Base-by-base conservation (phyloP, 1,140 invertebrate species). In the Papilio dardanus region DNA sequence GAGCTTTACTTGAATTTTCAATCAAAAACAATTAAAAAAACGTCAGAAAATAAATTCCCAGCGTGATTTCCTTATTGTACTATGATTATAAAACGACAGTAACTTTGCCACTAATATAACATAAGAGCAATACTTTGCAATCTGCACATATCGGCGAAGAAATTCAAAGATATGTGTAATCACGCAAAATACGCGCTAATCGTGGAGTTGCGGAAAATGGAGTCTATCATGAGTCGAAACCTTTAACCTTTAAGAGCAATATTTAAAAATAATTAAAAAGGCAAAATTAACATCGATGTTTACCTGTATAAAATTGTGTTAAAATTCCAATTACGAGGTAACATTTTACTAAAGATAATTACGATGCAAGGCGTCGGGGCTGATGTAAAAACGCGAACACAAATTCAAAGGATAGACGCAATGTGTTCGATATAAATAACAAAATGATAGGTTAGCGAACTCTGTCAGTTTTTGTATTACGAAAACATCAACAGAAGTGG, bases 401-500 rank as follows among this genome's bases (percentile, higher is more conserved):
- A 81, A 81, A 83, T 79, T 80, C 77, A 79, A 81, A 82, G 82
- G 86, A 89, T 86, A 87, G 86, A 82, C 88, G 89, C 90, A 92
- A 92, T 90, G 89, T 92, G 90, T 92, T 90, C 90, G 89, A 92
- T 93, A 92, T 93, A 91, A 92, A 93, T 93, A 86, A 84, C 80
- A 58, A 93, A 91, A 93, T 93, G 91, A 89, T 86, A 91, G 91
- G 86, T 86, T 89, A 77, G 76, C 71, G 75, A 76, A 76, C 77
- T 81, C 81, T 69, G 42, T 58, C 50, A n/a, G 71, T 73, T 73
- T 58, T 73, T 54, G 46, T 73, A 35, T 73, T 30, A 81, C 88
- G 89, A 89, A 90, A 92, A 89, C 88, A 81, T 83, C 84, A 84
- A 88, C 89, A 89, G 87, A 91, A 91, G 88, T 92, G 88, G 84